phyloP scores from a whole-genome alignment of 2,113 vertebrate genomes.

The Catharus minimus region DNA sequence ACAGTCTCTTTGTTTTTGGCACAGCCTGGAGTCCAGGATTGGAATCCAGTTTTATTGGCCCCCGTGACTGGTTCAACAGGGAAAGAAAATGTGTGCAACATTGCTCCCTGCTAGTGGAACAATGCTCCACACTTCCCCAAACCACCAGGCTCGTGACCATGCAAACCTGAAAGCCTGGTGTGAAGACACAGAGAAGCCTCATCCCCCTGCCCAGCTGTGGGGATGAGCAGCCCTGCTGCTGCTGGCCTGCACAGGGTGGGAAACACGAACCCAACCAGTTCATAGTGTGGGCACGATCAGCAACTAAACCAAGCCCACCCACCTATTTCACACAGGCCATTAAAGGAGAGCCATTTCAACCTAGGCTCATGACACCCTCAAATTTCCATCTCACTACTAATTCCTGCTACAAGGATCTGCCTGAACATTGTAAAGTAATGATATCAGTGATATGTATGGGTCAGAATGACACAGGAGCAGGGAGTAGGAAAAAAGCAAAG shows the following conservation, averaged over 20 bases:
- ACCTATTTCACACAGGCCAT: not conserved
- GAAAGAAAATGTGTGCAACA: not conserved
- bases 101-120: not conserved
- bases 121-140: not conserved
- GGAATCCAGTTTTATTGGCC: not conserved
- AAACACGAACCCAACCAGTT: not conserved
- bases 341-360: not conserved
- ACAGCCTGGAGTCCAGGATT: not conserved
- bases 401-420: not conserved
- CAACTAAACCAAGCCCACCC: not conserved
- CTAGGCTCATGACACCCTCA: not conserved
- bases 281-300: rapidly evolving
- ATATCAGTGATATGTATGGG: not conserved
- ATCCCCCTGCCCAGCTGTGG: not conserved
- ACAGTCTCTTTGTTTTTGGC: not conserved
- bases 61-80: not conserved
- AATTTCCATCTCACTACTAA: not conserved
- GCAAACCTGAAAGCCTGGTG: not conserved
- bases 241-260: not conserved
- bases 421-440: not conserved
- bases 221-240: not conserved
- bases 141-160: not conserved
- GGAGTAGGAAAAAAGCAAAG: not conserved
- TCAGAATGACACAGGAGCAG: not conserved
- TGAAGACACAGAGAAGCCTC: not conserved